Conservation (phyloP, 2,113 vertebrate species). For the Sinocyclocheilus maitianheensis region DNA sequence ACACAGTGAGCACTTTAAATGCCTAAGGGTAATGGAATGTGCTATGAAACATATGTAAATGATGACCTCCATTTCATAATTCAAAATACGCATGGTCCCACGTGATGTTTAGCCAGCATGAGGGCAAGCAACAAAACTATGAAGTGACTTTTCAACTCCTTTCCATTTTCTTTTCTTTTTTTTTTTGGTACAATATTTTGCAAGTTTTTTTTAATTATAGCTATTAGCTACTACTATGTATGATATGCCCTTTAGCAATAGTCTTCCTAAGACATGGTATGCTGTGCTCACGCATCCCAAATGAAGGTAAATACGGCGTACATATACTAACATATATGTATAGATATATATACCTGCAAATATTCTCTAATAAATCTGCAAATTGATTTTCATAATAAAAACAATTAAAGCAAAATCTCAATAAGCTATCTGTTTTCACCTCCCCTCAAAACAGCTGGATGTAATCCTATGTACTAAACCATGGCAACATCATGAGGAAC, state of each 20-base stretch:
- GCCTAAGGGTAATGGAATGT: slow-evolving; percentile 45
- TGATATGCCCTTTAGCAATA: slow-evolving; percentile 80
- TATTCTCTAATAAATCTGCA: slow-evolving; percentile 71
- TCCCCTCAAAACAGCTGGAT: slow-evolving; percentile 56
- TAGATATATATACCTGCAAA: slow-evolving; percentile 49
- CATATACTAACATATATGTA: slow-evolving; percentile 40
- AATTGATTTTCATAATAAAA: slow-evolving; percentile 80
- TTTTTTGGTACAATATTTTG: slow-evolving; percentile 55
- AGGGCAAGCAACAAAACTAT: slow-evolving; percentile 49
- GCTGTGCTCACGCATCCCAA: slow-evolving; percentile 79
- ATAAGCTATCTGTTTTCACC: background rate
- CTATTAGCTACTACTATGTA: slow-evolving; percentile 65
- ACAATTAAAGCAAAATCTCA: slow-evolving; percentile 30
- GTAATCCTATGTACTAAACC: slow-evolving; percentile 58
- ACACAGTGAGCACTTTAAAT: slow-evolving; percentile 49
- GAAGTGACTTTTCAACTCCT: slow-evolving; percentile 38
- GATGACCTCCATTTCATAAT: slow-evolving; percentile 31
- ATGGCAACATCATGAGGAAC: slow-evolving; percentile 66
- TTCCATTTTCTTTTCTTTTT: background rate
- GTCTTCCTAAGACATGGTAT: slow-evolving; percentile 79
- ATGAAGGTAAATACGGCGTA: slow-evolving; percentile 70
- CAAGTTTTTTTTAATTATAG: slow-evolving; percentile 61
- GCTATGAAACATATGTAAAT: slow-evolving; percentile 36
- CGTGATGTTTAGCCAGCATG: slow-evolving; percentile 45
- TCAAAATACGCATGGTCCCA: slow-evolving; percentile 35